Evolutionary conservation across 2,888 invertebrate genomes (phyloP), one percentile per base, ranked within the genome.

Genomic region (Pheosia tremula): DNA sequence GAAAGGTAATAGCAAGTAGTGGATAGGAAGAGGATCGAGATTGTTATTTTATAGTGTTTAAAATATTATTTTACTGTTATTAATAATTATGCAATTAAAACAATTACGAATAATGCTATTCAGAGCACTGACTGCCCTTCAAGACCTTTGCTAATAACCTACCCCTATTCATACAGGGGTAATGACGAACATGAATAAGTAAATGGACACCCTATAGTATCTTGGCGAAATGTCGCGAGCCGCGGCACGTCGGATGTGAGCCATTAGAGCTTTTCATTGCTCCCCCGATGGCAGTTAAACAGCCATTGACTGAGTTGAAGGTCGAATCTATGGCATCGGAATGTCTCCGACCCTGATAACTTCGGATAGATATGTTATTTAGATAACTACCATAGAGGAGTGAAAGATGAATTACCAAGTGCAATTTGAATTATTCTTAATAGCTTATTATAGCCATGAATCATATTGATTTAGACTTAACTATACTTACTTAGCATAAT

Each of bases 181-280:
- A 60, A 67, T 64, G 54, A 60, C 60, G 56, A 57, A 10, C 43
- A 38, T 36, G 59, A 62, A 67, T 45, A 50, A 50, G 50, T 24
- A 9, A 24, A 50, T 24, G 50, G 24, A 24, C 24, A 50, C 5
- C 24, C 24, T 50, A 8, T 47, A 47, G 47, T 47, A 47, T 47
- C 47, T 47, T n/a, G 50, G 24, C 24, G 24, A 13, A 50, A 50
- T 50, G 50, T 24, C 50, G 50, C 50, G 50, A 24, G 50, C 24
- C 50, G 50, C 24, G 24, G 24, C 50, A 50, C 58, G 56, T 65
- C 77, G 76, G 76, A 76, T 65, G 64, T 63, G 62, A 53, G 55
- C 68, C 71, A 74, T 75, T 75, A 75, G 61, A 65, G 59, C 63
- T 68, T 70, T 73, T 73, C 68, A 73, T 68, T 55, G 64, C 24